Base-by-base conservation (phyloP, 2,888 invertebrate genomes). In the Nebria salina region DNA sequence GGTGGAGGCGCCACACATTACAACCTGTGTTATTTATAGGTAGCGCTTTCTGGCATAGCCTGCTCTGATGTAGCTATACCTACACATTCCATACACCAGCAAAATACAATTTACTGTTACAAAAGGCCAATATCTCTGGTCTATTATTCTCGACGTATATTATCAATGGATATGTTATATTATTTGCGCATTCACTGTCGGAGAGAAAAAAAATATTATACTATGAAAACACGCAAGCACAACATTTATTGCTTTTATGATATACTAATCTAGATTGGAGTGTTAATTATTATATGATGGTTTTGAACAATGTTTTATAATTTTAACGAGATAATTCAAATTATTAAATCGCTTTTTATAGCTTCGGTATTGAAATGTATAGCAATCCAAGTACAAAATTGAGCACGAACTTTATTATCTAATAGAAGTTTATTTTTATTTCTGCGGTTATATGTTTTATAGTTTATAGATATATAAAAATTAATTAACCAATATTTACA, bases 71-170 rank as follows among this genome's bases (percentile, higher is more conserved):
- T 26, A 15, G 15, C 54, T 25, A 64, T 75, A 74, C 34, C 42
- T 65, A 15, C 54, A 72, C 66, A 42, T 54, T 76, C 41, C 72
- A 76, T 76, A 25, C 66, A 34, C 2, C 13, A 66, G 26, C 34
- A 65, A 79, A 79, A 81, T 72, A 81, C 81, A 81, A 81, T 81
- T 76, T 81, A 76, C 76, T 76, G 75, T 75, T 73, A 76, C 81
- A 81, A 81, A 72, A 76, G 76, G 34, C 25, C 65, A 76, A 76
- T 76, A 76, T 81, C 65, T 25, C 26, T 70, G 34, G 76, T 81
- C 43, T 15, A 64, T 75, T 73, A 73, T 73, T 73, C 70, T 34
- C 25, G 26, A 26, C 20, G 34, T 25, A 70, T 70, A 70, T 70
- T 70, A 70, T 70, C 34, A 54, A 54, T 54, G 54, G 54, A 54